Conservation (phyloP, 2,797 vertebrate genomes). For the Otolemur crassicaudatus region DNA sequence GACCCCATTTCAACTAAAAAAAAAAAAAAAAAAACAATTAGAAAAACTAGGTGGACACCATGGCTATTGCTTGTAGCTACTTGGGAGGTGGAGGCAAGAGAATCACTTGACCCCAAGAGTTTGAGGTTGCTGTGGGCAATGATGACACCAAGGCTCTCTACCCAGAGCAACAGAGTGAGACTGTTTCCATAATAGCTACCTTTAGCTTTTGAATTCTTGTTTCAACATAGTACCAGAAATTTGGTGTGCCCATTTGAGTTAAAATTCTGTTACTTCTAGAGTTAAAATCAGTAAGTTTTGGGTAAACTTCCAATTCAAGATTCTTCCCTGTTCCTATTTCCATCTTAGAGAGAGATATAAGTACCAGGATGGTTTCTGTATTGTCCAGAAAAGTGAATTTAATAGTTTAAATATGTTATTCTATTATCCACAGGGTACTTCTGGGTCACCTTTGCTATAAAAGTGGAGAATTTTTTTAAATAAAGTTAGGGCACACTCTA, state of each 20-base stretch:
- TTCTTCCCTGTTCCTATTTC: neutral
- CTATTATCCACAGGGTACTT: conserved; percentile 70
- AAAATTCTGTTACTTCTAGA: neutral
- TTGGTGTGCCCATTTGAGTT: neutral
- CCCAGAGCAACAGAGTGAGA: too few relatives aligned
- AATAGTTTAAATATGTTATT: conserved; percentile 70
- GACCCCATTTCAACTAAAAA: too few relatives aligned
- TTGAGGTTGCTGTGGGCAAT: too few relatives aligned
- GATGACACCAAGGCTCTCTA: too few relatives aligned
- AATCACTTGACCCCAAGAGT: too few relatives aligned
- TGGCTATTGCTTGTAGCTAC: too few relatives aligned
- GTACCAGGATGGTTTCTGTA: neutral
- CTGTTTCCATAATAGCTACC: neutral
- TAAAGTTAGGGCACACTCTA: conserved; percentile 71
- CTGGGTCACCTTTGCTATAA: conserved; percentile 80
- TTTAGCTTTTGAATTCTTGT: neutral
- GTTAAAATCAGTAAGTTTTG: conserved; percentile 22
- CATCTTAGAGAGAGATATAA: neutral
- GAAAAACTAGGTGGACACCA: too few relatives aligned
- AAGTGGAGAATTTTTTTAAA: conserved; percentile 71
- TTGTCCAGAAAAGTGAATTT: conserved; percentile 41
- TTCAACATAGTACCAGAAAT: conserved; percentile 33
- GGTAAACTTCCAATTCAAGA: neutral
- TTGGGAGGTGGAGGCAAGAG: too few relatives aligned
- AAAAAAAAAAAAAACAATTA: too few relatives aligned